Conservation (phyloP, 1,140 invertebrate species). For the Pissodes strobi region DNA sequence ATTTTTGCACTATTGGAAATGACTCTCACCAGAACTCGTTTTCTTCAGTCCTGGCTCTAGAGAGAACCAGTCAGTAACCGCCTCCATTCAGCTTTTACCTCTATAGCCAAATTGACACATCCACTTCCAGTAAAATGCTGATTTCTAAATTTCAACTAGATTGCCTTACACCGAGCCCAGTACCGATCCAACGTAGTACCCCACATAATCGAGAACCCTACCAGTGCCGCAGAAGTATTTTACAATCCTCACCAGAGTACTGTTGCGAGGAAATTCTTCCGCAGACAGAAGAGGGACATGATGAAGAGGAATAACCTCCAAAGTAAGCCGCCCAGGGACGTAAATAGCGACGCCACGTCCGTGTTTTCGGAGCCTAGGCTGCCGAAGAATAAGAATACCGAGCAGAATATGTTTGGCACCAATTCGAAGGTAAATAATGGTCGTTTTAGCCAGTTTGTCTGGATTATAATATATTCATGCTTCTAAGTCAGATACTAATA, state of each 20-base stretch:
- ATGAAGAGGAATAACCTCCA: slow-evolving; percentile 76
- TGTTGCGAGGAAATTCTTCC: slow-evolving; percentile 89
- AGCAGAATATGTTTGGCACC: slow-evolving; percentile 67
- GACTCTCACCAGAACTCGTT: no score
- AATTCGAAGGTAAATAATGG: slow-evolving; percentile 62
- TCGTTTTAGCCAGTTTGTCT: no score
- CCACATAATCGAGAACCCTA: slow-evolving; percentile 65
- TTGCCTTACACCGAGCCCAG: slow-evolving; percentile 66
- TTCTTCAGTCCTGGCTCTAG: no score
- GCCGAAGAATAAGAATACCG: slow-evolving; percentile 61
- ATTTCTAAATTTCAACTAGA: background rate
- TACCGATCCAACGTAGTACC: slow-evolving; percentile 72
- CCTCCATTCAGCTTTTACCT: no score
- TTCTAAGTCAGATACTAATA: no score
- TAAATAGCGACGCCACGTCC: slow-evolving; percentile 61
- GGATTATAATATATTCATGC: no score
- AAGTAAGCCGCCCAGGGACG: slow-evolving; percentile 65
- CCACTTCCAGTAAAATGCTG: no score
- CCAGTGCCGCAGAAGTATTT: slow-evolving; percentile 75
- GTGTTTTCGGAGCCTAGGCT: slow-evolving; percentile 59
- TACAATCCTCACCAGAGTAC: slow-evolving; percentile 93
- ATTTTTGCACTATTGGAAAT: no score
- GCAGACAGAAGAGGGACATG: slow-evolving; percentile 79
- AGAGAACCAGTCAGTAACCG: no score
- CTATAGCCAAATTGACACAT: no score